Conservation (phyloP, 2,888 invertebrate genomes). For the Digitonthophagus gazella region DNA sequence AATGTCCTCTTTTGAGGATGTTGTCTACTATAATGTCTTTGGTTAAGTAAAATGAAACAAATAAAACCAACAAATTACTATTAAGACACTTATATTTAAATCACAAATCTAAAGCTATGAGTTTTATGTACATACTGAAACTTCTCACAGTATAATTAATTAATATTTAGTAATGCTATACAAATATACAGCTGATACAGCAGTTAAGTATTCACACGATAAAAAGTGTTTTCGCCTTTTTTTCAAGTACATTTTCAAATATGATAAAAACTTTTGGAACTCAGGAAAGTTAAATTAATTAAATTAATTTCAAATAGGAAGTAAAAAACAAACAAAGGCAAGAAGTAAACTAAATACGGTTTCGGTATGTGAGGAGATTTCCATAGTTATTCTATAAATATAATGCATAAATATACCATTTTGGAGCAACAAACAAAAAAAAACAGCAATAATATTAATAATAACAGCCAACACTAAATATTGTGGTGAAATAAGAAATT, state of each 20-base stretch:
- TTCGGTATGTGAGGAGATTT: slow-evolving; percentile 14
- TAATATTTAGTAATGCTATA: slow-evolving; percentile 20
- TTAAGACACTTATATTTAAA: slow-evolving; percentile 21
- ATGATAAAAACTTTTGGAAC: too few species aligned
- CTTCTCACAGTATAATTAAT: slow-evolving; percentile 18
- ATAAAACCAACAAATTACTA: slow-evolving; percentile 1
- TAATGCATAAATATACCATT: not conserved
- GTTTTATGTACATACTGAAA: slow-evolving; percentile 27
- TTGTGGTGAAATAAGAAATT: slow-evolving; percentile 18
- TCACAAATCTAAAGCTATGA: slow-evolving; percentile 29
- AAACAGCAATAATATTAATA: slow-evolving; percentile 16
- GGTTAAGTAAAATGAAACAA: not conserved
- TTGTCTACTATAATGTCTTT: too few species aligned
- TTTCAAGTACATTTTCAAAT: not conserved
- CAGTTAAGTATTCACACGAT: not conserved
- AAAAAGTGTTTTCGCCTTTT: not conserved
- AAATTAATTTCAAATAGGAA: not conserved
- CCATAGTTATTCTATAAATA: too few species aligned
- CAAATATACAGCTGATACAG: slow-evolving; percentile 14
- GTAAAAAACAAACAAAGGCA: not conserved
- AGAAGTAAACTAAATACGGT: not conserved
- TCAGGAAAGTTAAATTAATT: too few species aligned
- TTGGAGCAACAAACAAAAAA: slow-evolving; percentile 9
- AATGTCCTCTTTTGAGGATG: too few species aligned
- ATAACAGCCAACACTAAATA: slow-evolving; percentile 24